phyloP scores from a whole-genome alignment of 2,797 vertebrate genomes.

The Sarcophilus harrisii region DNA sequence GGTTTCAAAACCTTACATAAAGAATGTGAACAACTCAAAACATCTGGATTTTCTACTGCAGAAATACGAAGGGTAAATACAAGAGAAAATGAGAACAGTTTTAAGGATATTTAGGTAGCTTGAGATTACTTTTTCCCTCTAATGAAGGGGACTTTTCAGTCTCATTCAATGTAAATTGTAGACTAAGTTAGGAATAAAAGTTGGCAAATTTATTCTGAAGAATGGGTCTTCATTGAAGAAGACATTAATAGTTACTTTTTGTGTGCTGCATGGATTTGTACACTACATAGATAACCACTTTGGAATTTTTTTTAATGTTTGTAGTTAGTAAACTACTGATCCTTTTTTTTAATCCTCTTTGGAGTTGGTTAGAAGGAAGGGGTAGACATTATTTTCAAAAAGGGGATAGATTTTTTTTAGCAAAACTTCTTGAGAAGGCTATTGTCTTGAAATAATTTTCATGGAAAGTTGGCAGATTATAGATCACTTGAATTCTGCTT shows the following conservation, averaged over 20 bases:
- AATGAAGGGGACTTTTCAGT: background rate
- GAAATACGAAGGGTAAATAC: constrained; percentile 95
- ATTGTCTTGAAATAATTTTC: constrained; percentile 68
- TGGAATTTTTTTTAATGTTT: background rate
- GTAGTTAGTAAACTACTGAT: background rate
- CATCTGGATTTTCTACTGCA: constrained; percentile 94
- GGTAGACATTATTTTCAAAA: constrained; percentile 52
- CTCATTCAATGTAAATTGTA: constrained; percentile 46
- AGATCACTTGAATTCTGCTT: accelerated
- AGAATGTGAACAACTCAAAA: constrained; percentile 95
- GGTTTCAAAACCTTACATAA: constrained; percentile 96
- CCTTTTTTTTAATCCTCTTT: constrained; percentile 2
- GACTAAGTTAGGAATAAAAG: constrained; percentile 9
- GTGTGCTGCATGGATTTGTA: background rate
- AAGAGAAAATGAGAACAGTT: background rate
- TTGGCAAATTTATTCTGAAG: constrained; percentile 11
- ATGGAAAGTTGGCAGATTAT: constrained; percentile 70
- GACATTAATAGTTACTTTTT: constrained; percentile 9
- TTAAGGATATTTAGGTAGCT: constrained; percentile 22
- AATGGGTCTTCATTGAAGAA: constrained; percentile 43
- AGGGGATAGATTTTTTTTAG: constrained; percentile 46
- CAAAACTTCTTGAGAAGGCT: constrained; percentile 48
- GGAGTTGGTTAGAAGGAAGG: constrained; percentile 50
- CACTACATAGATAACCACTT: background rate
- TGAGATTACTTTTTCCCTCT: background rate